These are phyloP conservation scores for Hucho hucho DNA, from an alignment of 2,113 vertebrate genomes.

Conservation along the genomic window DNA sequence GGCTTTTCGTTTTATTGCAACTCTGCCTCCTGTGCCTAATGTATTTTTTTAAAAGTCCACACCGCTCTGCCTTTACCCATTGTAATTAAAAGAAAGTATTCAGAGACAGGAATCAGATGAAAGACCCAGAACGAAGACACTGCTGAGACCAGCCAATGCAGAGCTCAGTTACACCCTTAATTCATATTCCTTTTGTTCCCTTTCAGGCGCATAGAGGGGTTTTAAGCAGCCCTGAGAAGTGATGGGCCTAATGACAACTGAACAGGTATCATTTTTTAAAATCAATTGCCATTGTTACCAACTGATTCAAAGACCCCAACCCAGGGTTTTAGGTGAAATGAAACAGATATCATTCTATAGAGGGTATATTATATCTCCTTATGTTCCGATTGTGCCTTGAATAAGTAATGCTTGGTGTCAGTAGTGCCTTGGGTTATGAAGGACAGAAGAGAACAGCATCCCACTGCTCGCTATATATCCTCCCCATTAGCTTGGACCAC, in stretches of 20 bases:
- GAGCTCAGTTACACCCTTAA: conserved; percentile 58
- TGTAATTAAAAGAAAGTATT: conserved; percentile 65
- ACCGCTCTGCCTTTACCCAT: conserved; percentile 38
- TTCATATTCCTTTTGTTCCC: conserved; percentile 67
- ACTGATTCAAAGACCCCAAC: conserved; percentile 58
- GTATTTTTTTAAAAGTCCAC: conserved; percentile 28
- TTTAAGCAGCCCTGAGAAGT: conserved; percentile 43
- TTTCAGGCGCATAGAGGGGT: conserved; percentile 45
- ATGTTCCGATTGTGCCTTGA: conserved; percentile 4
- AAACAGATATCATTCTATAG: conserved; percentile 41
- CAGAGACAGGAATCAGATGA: conserved; percentile 60
- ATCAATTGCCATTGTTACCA: conserved; percentile 59
- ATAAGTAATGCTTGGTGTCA: conserved; percentile 37
- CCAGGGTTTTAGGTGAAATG: conserved; percentile 60
- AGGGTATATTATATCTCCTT: conserved; percentile 19
- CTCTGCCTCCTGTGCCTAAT: conserved; percentile 46
- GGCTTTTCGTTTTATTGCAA: conserved; percentile 19
- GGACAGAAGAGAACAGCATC: conserved; percentile 20
- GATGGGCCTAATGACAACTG: conserved; percentile 48
- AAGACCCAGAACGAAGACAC: conserved; percentile 56
- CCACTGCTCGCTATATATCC: not conserved
- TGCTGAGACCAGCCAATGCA: conserved; percentile 51
- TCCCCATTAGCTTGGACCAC: not conserved
- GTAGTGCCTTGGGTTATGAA: conserved; percentile 38
- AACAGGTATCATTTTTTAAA: conserved; percentile 58